Evolutionary conservation across 1,140 invertebrate genomes (phyloP).

Genomic region (Brachionus rubens): DNA sequence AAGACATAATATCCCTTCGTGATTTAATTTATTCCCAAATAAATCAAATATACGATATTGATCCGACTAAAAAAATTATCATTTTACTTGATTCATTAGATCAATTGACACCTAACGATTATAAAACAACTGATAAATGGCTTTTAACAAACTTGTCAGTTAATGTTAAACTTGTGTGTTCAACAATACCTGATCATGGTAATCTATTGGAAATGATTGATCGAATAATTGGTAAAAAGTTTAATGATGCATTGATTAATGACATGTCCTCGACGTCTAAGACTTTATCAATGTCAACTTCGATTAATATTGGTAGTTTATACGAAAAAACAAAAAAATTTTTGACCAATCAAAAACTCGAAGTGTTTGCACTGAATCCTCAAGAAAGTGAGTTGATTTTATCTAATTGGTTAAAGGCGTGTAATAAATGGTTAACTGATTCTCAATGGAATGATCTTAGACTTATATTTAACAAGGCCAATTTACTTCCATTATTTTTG

Average conservation of each 20-base stretch:
- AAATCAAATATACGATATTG: not conserved
- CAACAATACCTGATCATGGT: slow-evolving; percentile 55
- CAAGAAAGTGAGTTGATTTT: slow-evolving; percentile 51
- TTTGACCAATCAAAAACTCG: slow-evolving; percentile 48
- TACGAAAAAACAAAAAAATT: slow-evolving; percentile 47
- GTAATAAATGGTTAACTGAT: slow-evolving; percentile 49
- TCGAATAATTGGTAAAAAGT: slow-evolving; percentile 19
- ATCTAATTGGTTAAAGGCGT: slow-evolving; percentile 50
- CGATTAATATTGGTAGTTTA: not conserved
- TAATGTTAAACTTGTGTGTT: slow-evolving; percentile 69
- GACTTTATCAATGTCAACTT: not conserved
- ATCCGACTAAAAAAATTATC: slow-evolving; percentile 33
- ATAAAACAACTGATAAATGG: slow-evolving; percentile 55
- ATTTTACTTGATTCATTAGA: slow-evolving; percentile 59
- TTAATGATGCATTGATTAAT: slow-evolving; percentile 48
- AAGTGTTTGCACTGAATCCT: slow-evolving; percentile 47
- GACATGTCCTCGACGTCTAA: not conserved
- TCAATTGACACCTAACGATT: slow-evolving; percentile 51
- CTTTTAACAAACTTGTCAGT: slow-evolving; percentile 52
- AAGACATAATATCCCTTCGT: not conserved
- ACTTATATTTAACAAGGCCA: slow-evolving; percentile 67
- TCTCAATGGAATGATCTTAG: slow-evolving; percentile 80
- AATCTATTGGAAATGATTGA: slow-evolving; percentile 52
- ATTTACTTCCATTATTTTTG: slow-evolving; percentile 50
- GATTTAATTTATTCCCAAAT: slow-evolving; percentile 14